Evolutionary conservation across 2,797 vertebrate species (phyloP).

Genomic region (Sebastes oblongus): DNA sequence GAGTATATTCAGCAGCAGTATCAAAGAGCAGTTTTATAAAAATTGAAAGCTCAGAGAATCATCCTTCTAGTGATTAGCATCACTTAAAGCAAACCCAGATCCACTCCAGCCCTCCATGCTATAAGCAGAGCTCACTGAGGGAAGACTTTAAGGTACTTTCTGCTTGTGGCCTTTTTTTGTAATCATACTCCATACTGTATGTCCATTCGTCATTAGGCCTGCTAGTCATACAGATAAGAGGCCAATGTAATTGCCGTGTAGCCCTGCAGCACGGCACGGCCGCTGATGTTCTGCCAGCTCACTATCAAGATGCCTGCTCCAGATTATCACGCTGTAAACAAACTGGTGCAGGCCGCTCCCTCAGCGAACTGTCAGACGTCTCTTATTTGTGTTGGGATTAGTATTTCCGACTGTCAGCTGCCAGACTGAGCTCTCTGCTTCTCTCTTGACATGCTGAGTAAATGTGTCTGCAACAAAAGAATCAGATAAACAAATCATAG

Average conservation of each 20-base stretch:
- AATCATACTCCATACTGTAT: constrained; percentile 20
- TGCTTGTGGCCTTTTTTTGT: constrained; percentile 6
- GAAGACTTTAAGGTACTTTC: constrained; percentile 14
- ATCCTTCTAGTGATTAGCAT: constrained; percentile 2
- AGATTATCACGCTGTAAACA: constrained; percentile 78
- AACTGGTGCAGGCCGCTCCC: constrained; percentile 53
- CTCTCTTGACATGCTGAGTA: constrained; percentile 4
- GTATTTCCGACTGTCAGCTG: constrained; percentile 40
- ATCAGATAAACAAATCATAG: constrained; percentile 2
- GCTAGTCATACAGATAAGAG: constrained; percentile 70
- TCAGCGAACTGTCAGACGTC: constrained; percentile 33
- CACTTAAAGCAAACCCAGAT: constrained; percentile 1
- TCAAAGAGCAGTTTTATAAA: neutral
- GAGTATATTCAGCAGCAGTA: neutral
- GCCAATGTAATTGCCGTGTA: constrained; percentile 50
- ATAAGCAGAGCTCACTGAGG: constrained; percentile 24
- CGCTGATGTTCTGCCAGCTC: constrained; percentile 72
- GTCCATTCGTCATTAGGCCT: constrained; percentile 53
- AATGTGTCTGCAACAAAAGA: constrained; percentile 13
- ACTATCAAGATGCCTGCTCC: constrained; percentile 77
- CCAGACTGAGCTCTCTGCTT: constrained; percentile 15
- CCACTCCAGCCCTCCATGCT: neutral
- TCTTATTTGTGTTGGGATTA: constrained; percentile 44
- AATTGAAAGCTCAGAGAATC: neutral
- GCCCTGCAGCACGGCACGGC: constrained; percentile 48